These are phyloP conservation scores for Oxyruncus cristatus DNA, from an alignment of 2,113 vertebrate species.

Conservation along the genomic window DNA sequence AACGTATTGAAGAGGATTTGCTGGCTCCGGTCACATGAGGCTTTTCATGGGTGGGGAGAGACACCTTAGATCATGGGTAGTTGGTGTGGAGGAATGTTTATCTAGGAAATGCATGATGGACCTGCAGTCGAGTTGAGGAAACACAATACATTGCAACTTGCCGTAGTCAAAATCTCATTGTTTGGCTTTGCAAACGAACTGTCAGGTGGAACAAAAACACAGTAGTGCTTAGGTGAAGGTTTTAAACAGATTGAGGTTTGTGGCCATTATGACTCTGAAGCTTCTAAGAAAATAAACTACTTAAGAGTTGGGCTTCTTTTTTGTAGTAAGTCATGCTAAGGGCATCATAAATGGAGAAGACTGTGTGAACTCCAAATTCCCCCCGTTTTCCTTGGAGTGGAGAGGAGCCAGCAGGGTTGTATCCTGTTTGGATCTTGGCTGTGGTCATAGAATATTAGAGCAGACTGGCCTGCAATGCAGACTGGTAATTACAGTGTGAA, in stretches of 20 bases:
- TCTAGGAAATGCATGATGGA: neutral
- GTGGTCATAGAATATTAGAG: neutral
- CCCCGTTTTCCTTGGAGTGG: fast-evolving
- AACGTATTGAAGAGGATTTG: neutral
- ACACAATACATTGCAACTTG: neutral
- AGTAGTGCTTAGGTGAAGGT: neutral
- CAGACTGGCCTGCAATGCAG: fast-evolving
- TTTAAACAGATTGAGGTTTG: neutral
- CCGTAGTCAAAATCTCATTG: neutral
- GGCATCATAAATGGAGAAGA: neutral
- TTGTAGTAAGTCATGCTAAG: neutral
- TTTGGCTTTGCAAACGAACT: neutral
- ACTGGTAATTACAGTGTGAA: neutral
- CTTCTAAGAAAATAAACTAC: neutral
- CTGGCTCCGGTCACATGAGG: neutral
- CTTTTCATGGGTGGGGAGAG: slow-evolving; percentile 35
- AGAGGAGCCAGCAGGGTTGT: fast-evolving
- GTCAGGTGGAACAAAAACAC: fast-evolving
- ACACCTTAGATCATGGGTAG: neutral
- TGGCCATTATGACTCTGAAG: neutral
- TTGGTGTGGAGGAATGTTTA: neutral
- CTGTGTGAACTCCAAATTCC: fast-evolving
- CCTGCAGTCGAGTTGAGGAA: neutral
- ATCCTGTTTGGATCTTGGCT: neutral
- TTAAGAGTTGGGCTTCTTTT: neutral